These are phyloP conservation scores for Lipophrys pholis DNA, from an alignment of 2,113 vertebrate genomes.

Conservation along the genomic window DNA sequence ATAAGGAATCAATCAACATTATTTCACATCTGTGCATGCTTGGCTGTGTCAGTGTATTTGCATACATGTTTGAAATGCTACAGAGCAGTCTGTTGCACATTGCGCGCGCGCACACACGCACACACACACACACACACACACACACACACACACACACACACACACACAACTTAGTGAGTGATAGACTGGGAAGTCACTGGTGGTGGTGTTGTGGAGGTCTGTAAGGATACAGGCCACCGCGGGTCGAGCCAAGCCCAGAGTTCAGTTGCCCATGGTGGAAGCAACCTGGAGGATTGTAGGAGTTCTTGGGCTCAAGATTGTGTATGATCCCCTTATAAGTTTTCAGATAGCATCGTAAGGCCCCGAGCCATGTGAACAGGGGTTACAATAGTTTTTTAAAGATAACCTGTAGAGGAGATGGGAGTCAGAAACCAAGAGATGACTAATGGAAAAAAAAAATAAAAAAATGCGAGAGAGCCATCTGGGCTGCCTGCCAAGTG, in stretches of 20 bases:
- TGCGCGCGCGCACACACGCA: constrained; percentile 14
- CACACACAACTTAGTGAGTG: constrained; percentile 83
- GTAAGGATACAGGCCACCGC: constrained; percentile 60
- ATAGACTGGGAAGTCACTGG: constrained; percentile 74
- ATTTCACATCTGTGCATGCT: constrained; percentile 57
- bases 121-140: too few relatives aligned
- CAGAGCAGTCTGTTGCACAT: constrained; percentile 27
- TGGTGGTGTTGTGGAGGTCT: constrained; percentile 67
- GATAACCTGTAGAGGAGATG: constrained; percentile 27
- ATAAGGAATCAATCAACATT: constrained; percentile 83
- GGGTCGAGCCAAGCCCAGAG: constrained; percentile 52
- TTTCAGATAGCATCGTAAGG: constrained; percentile 78
- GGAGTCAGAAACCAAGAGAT: constrained; percentile 19
- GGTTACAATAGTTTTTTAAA: constrained; percentile 49
- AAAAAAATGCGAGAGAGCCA: constrained; percentile 15
- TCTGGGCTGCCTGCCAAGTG: constrained; percentile 44
- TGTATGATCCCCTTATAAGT: constrained; percentile 75
- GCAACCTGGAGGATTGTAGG: constrained; percentile 55
- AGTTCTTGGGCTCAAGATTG: constrained; percentile 54
- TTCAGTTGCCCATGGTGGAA: constrained; percentile 61
- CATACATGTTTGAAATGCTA: constrained; percentile 46
- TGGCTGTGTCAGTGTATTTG: constrained; percentile 48
- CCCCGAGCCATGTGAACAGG: constrained; percentile 54
- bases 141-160: constrained; percentile 57
- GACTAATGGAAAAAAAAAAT: constrained; percentile 10